phyloP scores from a whole-genome alignment of 2,113 vertebrate species.

The Pao palembangensis region DNA sequence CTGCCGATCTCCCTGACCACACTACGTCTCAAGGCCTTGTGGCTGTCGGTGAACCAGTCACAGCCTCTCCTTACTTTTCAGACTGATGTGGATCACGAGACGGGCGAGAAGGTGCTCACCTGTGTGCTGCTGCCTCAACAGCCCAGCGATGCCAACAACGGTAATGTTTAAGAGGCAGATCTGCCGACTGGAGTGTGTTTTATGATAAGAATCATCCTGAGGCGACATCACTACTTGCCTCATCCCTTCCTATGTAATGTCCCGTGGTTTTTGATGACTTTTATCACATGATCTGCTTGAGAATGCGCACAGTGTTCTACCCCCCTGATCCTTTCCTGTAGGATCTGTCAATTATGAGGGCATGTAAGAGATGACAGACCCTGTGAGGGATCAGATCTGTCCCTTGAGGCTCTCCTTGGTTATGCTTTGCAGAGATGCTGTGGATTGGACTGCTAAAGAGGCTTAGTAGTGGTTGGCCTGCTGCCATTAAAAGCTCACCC shows the following conservation, averaged over 20 bases:
- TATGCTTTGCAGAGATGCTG: conserved; percentile 54
- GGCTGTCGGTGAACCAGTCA: conserved; percentile 98
- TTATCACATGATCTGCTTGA: conserved; percentile 51
- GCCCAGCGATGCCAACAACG: conserved; percentile 82
- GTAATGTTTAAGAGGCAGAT: conserved; percentile 58
- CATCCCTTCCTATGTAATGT: conserved; percentile 23
- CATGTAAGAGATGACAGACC: conserved; percentile 42
- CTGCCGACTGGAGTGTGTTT: no score
- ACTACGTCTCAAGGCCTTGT: conserved; percentile 91
- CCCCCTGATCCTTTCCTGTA: conserved; percentile 37
- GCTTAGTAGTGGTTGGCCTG: conserved; percentile 64
- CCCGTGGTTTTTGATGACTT: conserved; percentile 37
- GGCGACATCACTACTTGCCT: neutral
- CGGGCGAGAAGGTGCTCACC: conserved; percentile 92
- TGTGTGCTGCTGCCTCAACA: conserved; percentile 96
- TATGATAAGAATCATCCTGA: neutral
- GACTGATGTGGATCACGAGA: conserved; percentile 84
- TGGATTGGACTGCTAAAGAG: conserved; percentile 69
- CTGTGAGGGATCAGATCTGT: conserved; percentile 41
- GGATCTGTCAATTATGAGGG: conserved; percentile 43
- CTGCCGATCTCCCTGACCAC: conserved; percentile 88
- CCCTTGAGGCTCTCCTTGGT: conserved; percentile 48
- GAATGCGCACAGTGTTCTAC: conserved; percentile 36
- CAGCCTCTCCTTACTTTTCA: conserved; percentile 96
- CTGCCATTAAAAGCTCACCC: conserved; percentile 54